These are phyloP conservation scores for Geodia barretti DNA, from an alignment of 37 sponge, comb jelly and placozoan genomes.

Conservation along the genomic window DNA sequence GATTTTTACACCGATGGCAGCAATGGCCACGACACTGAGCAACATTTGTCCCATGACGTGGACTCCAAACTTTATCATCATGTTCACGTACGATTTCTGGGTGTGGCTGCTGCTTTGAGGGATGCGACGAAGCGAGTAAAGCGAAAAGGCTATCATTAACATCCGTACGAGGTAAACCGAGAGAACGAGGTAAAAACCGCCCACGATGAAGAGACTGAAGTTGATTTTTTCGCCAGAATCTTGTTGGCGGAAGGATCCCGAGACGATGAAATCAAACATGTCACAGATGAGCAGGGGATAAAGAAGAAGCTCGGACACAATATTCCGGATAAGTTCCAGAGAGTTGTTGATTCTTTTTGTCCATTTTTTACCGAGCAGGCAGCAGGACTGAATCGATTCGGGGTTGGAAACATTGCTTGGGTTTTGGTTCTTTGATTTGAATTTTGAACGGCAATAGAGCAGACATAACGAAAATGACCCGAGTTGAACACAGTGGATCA, in stretches of 20 bases:
- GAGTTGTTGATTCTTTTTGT: not conserved
- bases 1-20: conserved; percentile 39
- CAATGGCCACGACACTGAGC: not conserved
- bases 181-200: conserved; percentile 28
- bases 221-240: not conserved
- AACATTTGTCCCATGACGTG: conserved; percentile 23
- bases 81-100: not conserved
- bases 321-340: conserved; percentile 26
- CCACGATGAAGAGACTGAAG: conserved; percentile 32
- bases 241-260: not conserved
- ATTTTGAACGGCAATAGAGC: not conserved
- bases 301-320: conserved; percentile 29
- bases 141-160: conserved; percentile 6
- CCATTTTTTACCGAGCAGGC: not conserved
- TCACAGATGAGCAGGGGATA: conserved; percentile 46
- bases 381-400: not conserved
- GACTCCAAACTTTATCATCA: not conserved
- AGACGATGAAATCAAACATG: conserved; percentile 27
- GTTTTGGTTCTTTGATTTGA: not conserved
- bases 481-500: conserved; percentile 10
- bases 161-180: conserved; percentile 53
- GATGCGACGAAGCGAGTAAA: conserved; percentile 10
- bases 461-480: conserved; percentile 12
- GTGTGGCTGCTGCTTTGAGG: not conserved
- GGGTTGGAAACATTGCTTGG: not conserved